phyloP scores from a whole-genome alignment of 2,797 vertebrate genomes.

The Pantherophis vulpinus region DNA sequence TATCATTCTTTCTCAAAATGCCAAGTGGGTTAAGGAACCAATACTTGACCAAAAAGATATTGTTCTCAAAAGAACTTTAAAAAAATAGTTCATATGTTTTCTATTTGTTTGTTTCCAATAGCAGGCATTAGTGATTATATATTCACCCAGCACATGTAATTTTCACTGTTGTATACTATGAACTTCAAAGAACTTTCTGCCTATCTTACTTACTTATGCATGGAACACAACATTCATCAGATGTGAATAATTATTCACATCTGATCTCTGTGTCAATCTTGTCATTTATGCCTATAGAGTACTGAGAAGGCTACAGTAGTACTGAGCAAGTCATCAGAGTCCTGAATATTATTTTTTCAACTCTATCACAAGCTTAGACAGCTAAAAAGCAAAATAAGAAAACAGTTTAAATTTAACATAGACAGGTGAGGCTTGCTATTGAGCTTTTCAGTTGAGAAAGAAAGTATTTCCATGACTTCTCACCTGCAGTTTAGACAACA shows the following conservation, averaged over 20 bases:
- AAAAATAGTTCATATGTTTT: background rate
- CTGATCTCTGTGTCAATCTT: slow-evolving; percentile 64
- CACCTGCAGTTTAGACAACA: background rate
- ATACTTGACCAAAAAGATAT: background rate
- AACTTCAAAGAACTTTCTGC: slow-evolving; percentile 44
- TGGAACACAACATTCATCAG: slow-evolving; percentile 60
- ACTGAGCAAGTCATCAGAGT: slow-evolving; percentile 38
- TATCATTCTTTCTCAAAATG: background rate
- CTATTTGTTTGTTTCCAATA: background rate
- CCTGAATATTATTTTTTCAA: slow-evolving; percentile 38
- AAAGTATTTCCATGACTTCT: background rate
- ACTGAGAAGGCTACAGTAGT: slow-evolving; percentile 37
- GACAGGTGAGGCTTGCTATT: background rate
- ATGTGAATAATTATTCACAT: slow-evolving; percentile 31
- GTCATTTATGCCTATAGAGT: slow-evolving; percentile 55
- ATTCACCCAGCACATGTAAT: slow-evolving; percentile 41
- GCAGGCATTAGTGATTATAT: slow-evolving; percentile 7
- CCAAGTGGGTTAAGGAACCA: background rate
- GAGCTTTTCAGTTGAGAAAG: background rate
- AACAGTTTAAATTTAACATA: slow-evolving; percentile 1
- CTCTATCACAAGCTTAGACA: background rate
- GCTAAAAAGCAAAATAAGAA: slow-evolving; percentile 42
- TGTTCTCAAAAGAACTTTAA: background rate
- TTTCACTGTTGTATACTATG: slow-evolving; percentile 56
- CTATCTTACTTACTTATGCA: slow-evolving; percentile 51